A percentile compares a stretch with the other conserved stretches of the same genome.
phyloP scores from a whole-genome alignment of 1,140 invertebrate genomes.

The Drosophila mojavensis region DNA sequence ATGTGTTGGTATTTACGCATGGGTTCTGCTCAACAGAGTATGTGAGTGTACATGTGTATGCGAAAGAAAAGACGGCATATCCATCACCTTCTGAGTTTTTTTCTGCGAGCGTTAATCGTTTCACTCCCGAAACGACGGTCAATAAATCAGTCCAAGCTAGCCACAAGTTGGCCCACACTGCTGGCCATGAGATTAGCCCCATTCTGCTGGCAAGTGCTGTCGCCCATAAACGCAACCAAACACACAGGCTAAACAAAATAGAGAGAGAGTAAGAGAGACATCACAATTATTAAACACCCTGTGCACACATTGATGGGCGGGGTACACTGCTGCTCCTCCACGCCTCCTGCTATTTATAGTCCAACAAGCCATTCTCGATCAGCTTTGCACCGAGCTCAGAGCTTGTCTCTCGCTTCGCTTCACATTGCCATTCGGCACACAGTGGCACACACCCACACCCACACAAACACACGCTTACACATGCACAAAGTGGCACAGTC shows the following conservation, averaged over 20 bases:
- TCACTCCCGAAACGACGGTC: background rate
- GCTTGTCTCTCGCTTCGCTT: too few species aligned
- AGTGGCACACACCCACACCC: background rate
- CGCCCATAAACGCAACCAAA: conserved; percentile 12
- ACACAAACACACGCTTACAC: background rate
- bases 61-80: too few species aligned
- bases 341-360: conserved; percentile 42
- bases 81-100: too few species aligned
- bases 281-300: conserved; percentile 27
- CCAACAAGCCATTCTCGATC: conserved; percentile 11
- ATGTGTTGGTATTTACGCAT: too few species aligned
- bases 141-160: conserved; percentile 57
- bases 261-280: conserved; percentile 19
- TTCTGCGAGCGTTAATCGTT: too few species aligned
- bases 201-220: conserved; percentile 2
- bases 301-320: too few species aligned
- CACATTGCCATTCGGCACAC: too few species aligned
- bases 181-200: conserved; percentile 48
- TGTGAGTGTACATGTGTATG: too few species aligned
- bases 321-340: background rate
- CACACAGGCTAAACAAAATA: background rate
- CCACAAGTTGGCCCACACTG: conserved; percentile 42
- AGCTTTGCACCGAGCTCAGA: background rate
- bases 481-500: conserved; percentile 23
- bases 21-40: too few species aligned